Evolutionary conservation across 92 coral and sea anemone genomes (phyloP).

Genomic region (Phymanthus crucifer): DNA sequence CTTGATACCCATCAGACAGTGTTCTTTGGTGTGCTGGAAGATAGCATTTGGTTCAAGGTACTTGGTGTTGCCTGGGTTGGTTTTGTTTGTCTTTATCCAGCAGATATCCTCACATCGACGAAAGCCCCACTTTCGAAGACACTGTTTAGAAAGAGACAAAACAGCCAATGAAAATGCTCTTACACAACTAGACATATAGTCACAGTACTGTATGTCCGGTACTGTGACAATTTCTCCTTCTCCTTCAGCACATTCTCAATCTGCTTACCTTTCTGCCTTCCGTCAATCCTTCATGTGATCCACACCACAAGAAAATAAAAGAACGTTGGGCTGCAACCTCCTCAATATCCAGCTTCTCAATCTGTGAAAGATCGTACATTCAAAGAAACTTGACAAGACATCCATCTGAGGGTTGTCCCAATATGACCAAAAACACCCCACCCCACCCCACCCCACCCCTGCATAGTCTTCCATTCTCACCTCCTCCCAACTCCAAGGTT

Average conservation of each 20-base stretch:
- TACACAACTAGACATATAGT: background rate
- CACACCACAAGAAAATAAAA: slow-evolving; percentile 95
- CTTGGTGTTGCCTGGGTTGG: slow-evolving; percentile 93
- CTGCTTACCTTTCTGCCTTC: slow-evolving; percentile 91
- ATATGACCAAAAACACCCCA: too few relatives aligned
- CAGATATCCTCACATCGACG: slow-evolving; percentile 99
- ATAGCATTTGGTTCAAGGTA: slow-evolving; percentile 96
- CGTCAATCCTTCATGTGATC: slow-evolving; percentile 93
- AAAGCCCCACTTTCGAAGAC: slow-evolving; percentile 95
- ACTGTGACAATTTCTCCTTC: background rate
- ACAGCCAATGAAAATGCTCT: background rate
- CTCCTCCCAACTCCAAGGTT: slow-evolving; percentile 99
- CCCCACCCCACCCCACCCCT: too few relatives aligned
- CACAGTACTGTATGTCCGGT: background rate
- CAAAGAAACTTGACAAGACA: too few relatives aligned
- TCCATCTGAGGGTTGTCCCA: too few relatives aligned
- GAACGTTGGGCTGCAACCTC: slow-evolving; percentile 95
- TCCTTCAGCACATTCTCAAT: background rate
- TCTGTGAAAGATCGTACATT: slow-evolving; percentile 40
- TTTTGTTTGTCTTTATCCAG: slow-evolving; percentile 98
- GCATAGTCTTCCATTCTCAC: slow-evolving; percentile 28
- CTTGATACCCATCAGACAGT: slow-evolving; percentile 95
- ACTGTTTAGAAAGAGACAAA: slow-evolving; percentile 36
- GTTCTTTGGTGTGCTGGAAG: slow-evolving; percentile 98
- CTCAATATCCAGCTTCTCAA: slow-evolving; percentile 84